Evolutionary conservation across 37 sponge, comb jelly and placozoan genomes (phyloP), one percentile per base, ranked within the genome.

Genomic region (Axinella damicornis): DNA sequence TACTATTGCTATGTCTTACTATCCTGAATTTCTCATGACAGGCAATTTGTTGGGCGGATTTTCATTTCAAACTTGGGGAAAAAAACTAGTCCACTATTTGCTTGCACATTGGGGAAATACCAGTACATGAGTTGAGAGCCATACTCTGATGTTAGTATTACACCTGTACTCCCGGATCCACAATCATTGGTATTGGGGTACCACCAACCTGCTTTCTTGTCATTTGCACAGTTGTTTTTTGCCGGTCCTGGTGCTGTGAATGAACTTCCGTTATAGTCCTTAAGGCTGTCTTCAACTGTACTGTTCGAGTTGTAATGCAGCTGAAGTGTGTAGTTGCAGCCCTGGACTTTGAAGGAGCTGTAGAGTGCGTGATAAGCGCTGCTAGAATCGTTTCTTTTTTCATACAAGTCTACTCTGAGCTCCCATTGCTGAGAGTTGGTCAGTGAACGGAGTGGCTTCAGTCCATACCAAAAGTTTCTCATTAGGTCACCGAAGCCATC

Each of bases 401-500:
- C 16, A 32, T 71, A 68, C 4, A 83, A 21, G 35, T 89, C 90
- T 25, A 89, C 41, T 56, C 73, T 58, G 38, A 89, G 30, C 37
- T 83, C 84, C 40, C 81, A 89, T 38, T 36, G 36, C 0, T 60
- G 67, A 20, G 56, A 21, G 38, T 36, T 78, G 1, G 90, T 83
- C 2, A 89, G 28, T 2, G 21, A 24, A 57, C 72, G 53, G 40
- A 89, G 57, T 15, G 57, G n/a, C 54, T 37, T 65, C 22, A 89
- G 68, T 25, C 90, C 90, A 58, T 78, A 83, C 84, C 84, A 89
- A 52, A 89, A 89, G 18, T 22, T 57, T 2, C 12, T 19, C 11
- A 0, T 39, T 25, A 89, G 73, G 24, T 83, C 37, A 17, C 90
- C 90, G 73, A 89, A 89, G 0, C 90, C 90, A n/a, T 83, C 65